Conservation (phyloP, 2,797 vertebrate genomes). For the Peromyscus attwateri region DNA sequence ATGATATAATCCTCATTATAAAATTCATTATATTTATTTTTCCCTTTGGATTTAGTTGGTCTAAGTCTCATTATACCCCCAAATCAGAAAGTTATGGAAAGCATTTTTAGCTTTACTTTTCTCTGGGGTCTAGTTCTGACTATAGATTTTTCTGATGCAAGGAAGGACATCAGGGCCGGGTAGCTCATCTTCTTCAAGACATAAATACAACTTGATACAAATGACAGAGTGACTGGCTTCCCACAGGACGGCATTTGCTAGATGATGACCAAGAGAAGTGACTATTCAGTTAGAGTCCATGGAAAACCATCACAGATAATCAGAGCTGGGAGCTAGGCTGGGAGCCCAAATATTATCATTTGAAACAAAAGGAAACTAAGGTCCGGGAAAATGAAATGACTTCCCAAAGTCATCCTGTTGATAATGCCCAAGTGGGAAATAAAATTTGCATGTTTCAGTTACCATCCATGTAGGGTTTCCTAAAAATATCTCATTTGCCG, state of each 20-base stretch:
- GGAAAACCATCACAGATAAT: background rate
- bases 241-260: background rate
- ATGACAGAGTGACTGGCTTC: constrained; percentile 9
- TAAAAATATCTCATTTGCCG: background rate
- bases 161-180: background rate
- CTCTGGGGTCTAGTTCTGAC: background rate
- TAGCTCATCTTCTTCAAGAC: background rate
- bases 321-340: background rate
- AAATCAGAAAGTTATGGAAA: constrained; percentile 29
- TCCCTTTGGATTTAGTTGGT: background rate
- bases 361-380: constrained; percentile 55
- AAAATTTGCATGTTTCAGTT: background rate
- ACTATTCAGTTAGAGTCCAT: background rate
- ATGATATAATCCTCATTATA: background rate
- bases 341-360: background rate
- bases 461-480: background rate
- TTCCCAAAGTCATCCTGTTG: background rate
- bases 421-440: background rate
- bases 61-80: background rate
- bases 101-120: background rate
- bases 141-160: constrained; percentile 17
- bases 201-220: background rate
- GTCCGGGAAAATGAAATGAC: background rate
- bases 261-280: constrained; percentile 27
- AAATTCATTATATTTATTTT: background rate